These are phyloP conservation scores for Notiomystis cincta DNA, from an alignment of 2,113 vertebrate genomes.

Conservation along the genomic window DNA sequence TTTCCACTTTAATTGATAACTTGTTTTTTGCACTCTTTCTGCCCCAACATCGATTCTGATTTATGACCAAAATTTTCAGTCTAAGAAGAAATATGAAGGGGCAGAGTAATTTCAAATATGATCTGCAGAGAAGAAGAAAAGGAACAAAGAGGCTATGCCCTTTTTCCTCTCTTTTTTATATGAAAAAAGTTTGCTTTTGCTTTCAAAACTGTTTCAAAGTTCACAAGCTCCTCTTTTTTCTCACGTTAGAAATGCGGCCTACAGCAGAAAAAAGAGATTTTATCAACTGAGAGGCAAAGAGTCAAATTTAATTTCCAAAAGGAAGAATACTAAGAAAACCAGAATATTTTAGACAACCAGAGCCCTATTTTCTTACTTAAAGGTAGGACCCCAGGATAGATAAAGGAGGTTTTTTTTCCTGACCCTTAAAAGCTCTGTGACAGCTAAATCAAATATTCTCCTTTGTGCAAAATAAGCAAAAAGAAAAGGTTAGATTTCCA, in stretches of 20 bases:
- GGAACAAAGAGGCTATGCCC: not conserved
- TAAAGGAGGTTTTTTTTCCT: not conserved
- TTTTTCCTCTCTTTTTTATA: not conserved
- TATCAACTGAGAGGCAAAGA: not conserved
- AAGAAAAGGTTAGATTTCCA: not conserved
- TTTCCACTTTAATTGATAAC: not conserved
- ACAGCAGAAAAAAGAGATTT: not conserved
- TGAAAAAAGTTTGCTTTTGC: not conserved
- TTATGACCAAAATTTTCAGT: not conserved
- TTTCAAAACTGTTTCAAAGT: not conserved
- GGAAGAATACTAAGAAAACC: not conserved
- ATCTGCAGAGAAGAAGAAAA: not conserved
- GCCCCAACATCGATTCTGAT: not conserved
- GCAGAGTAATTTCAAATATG: not conserved
- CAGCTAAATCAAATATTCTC: not conserved
- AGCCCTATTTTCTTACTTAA: not conserved
- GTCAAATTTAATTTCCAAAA: not conserved
- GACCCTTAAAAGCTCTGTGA: not conserved
- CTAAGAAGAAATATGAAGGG: not conserved
- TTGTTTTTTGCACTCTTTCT: not conserved
- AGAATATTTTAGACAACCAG: not conserved
- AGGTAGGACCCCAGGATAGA: not conserved
- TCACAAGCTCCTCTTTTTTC: not conserved
- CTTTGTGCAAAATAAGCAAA: not conserved
- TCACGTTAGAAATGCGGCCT: not conserved